Conservation (phyloP, 2,888 invertebrate genomes). For the Eurytoma adleriae region DNA sequence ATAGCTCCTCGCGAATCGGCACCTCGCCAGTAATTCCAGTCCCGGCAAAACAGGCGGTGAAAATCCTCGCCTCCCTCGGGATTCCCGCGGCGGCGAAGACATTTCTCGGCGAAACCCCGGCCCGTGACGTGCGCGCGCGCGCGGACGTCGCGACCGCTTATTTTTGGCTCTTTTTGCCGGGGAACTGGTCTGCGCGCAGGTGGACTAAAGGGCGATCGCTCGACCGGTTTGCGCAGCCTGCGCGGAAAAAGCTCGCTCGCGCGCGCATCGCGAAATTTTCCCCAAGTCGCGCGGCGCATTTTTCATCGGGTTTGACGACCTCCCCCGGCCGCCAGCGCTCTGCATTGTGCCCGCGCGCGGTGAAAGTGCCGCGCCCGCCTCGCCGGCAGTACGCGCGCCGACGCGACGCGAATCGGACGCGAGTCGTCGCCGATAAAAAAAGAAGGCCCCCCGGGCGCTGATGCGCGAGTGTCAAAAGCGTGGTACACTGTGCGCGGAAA, state of each 20-base stretch:
- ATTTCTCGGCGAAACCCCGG: no score
- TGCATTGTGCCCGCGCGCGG: not conserved
- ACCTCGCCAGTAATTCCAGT: no score
- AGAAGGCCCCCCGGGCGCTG: no score
- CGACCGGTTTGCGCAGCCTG: constrained; percentile 43
- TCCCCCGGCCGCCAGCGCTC: not conserved
- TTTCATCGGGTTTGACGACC: constrained; percentile 38
- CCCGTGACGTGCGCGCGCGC: no score
- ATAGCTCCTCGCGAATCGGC: no score
- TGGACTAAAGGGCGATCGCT: constrained; percentile 41
- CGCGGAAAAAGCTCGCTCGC: constrained; percentile 21
- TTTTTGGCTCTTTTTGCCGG: constrained; percentile 20
- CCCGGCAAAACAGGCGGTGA: no score
- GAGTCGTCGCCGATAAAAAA: no score
- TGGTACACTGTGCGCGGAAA: no score
- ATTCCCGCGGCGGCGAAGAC: no score
- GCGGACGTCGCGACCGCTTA: not conserved
- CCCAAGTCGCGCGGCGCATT: not conserved
- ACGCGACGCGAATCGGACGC: not conserved
- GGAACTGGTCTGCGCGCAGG: constrained; percentile 35
- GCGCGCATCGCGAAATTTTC: not conserved
- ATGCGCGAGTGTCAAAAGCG: no score
- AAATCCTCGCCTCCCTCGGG: no score
- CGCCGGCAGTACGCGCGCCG: not conserved
- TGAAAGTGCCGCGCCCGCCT: not conserved